Percentiles rank a stretch among this genome's conserved stretches.
phyloP scores from a whole-genome alignment of 2,888 invertebrate genomes.

The Itoplectis maculator region DNA sequence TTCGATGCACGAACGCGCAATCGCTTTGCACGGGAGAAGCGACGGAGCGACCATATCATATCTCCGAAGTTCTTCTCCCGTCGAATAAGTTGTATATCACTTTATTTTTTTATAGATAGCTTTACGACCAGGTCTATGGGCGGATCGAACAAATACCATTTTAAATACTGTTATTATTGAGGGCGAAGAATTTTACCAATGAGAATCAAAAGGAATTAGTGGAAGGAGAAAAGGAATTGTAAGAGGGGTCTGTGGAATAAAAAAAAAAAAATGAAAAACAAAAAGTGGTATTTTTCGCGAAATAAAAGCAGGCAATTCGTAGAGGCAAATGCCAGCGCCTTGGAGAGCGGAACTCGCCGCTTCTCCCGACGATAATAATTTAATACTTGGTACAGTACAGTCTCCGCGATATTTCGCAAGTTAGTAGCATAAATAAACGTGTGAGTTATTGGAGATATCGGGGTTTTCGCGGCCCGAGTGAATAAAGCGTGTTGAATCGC shows the following conservation, averaged over 20 bases:
- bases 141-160: conserved; percentile 56
- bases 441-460: conserved; percentile 14
- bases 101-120: conserved; percentile 44
- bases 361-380: conserved; percentile 44
- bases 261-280: conserved; percentile 1
- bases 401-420: conserved; percentile 52
- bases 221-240: conserved; percentile 28
- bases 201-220: background rate
- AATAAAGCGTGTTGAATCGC: conserved; percentile 43
- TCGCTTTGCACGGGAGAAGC: conserved; percentile 45
- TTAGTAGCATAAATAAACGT: conserved; percentile 32
- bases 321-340: conserved; percentile 7
- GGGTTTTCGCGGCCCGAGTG: conserved; percentile 6
- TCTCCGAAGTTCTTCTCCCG: background rate
- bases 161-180: conserved; percentile 36
- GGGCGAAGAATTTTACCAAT: conserved; percentile 11
- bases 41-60: background rate
- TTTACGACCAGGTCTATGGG: conserved; percentile 35
- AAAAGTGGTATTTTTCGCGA: background rate
- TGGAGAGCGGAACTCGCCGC: background rate
- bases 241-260: conserved; percentile 60
- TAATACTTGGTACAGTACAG: conserved; percentile 60
- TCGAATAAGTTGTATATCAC: conserved; percentile 22
- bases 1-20: conserved; percentile 44
- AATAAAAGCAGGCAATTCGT: background rate